Conservation (phyloP, 2,797 vertebrate species). For the Menidia menidia region DNA sequence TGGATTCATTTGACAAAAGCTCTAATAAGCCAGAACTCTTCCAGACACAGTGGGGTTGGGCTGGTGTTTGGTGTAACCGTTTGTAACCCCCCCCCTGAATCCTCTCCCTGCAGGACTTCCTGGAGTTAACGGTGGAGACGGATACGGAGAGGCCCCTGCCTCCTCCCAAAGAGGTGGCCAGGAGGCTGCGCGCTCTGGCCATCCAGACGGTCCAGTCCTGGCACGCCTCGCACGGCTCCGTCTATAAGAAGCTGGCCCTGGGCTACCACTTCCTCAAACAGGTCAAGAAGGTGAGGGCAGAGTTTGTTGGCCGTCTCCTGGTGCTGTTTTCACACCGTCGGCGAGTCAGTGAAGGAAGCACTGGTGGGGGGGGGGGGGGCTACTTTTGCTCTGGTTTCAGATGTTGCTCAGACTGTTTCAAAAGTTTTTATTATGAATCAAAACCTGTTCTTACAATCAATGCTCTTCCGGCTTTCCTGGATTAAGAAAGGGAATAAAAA, state of each 20-base stretch:
- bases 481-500: too few relatives aligned
- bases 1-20: too few relatives aligned
- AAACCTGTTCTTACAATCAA: too few relatives aligned
- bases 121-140: slow-evolving; percentile 92
- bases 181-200: slow-evolving; percentile 84
- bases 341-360: too few relatives aligned
- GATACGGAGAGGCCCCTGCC: slow-evolving; percentile 90
- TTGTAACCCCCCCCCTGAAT: too few relatives aligned
- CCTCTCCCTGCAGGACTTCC: slow-evolving; percentile 79
- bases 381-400: too few relatives aligned
- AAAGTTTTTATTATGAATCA: too few relatives aligned
- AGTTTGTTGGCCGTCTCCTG: not conserved
- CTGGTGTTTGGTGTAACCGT: not conserved
- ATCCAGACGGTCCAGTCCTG: slow-evolving; percentile 86
- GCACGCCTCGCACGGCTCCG: slow-evolving; percentile 87
- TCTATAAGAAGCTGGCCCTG: slow-evolving; percentile 93
- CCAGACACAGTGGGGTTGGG: too few relatives aligned
- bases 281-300: slow-evolving; percentile 89
- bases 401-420: too few relatives aligned
- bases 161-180: slow-evolving; percentile 89
- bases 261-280: slow-evolving; percentile 92
- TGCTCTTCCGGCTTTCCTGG: too few relatives aligned
- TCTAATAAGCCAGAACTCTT: too few relatives aligned
- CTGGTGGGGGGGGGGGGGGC: too few relatives aligned
- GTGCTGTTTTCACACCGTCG: not conserved